Evolutionary conservation across 64 coral and sea anemone species (phyloP), one percentile per base, ranked within the genome.

Genomic region (Pocillopora verrucosa): DNA sequence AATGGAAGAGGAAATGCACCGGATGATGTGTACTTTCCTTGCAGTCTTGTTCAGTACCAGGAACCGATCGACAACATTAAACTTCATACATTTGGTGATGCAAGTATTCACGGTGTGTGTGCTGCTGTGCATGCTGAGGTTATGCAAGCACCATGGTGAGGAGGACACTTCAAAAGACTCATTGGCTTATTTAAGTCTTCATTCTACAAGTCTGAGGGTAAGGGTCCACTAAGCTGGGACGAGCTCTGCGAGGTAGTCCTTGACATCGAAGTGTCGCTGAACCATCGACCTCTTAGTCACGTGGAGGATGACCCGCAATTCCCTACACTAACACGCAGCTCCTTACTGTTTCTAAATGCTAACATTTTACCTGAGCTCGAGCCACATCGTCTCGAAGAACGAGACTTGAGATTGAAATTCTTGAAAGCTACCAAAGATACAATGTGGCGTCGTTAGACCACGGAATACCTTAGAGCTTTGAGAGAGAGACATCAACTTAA

Each of bases 61-160:
- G 61, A 94, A 38, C 17, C 74, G 20, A 90, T 94, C 24, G 20
- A 91, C 59, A 37, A 67, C 5, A 80, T 94, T 59, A 35, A 90
- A 78, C 76, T 91, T 16, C 93, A 94, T 37, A 82, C 75, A 64
- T 94, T 90, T 80, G 92, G 92, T 10, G 87, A 94, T 72, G 92
- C 92, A 5, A 90, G 92, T 16, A 56, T 37, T 13, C 62, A 59
- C 9, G 82, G 93, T 25, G 82, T 90, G 1, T 65, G 76, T 73
- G 80, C 79, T n/a, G 73, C 74, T 10, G 87, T 90, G 10, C 90
- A 94, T 25, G 93, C 88, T 56, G 88, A 86, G 1, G 92, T 94
- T 10, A 80, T 36, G 1, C 93, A 87, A 13, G 82, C 82, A 0
- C 87, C 87, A 6, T 94, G 88, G 92, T 90, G 82, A 73, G 87